Evolutionary conservation across 2,888 invertebrate genomes (phyloP), one percentile per base, ranked within the genome.

Genomic region (Megamerina dolium): DNA sequence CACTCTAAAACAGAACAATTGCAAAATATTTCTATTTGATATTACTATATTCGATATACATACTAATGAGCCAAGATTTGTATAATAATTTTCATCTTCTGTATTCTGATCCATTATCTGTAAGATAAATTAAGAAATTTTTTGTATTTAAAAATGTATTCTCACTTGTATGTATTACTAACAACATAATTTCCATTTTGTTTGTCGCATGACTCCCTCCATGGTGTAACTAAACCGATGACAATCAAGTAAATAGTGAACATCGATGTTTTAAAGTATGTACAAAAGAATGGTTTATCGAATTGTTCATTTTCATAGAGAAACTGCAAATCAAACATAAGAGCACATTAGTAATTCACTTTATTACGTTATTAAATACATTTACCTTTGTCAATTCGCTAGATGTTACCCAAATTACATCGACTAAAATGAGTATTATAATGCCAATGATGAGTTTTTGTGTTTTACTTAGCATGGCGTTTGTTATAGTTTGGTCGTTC

Each of bases 331-430:
- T 3, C 8, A 34, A 36, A n/a, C n/a, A n/a, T n/a, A n/a, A n/a
- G n/a, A n/a, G n/a, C n/a, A n/a, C n/a, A n/a, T n/a, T n/a, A n/a
- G n/a, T n/a, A n/a, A n/a, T n/a, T n/a, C n/a, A n/a, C n/a, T n/a
- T n/a, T n/a, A n/a, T n/a, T n/a, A n/a, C n/a, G n/a, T n/a, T n/a
- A n/a, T n/a, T 42, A 19, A 35, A 26, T 14, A 31, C 9, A 29
- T 5, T 72, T 75, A 95, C 95, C 82, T 92, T 88, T 48, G 93
- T 92, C 48, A 96, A 75, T 75, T 96, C 94, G 29, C 92, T 89
- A 37, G 94, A 95, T 41, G 88, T 83, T 41, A 96, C 95, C 95
- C 96, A 96, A 61, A 97, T 83, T 45, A 95, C 76, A 74, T 95
- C 93, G 55, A 96, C 95, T 60, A 95, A 74, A 54, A 96, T 72